Conservation (phyloP, 2,113 vertebrate species). For the Zeus faber region DNA sequence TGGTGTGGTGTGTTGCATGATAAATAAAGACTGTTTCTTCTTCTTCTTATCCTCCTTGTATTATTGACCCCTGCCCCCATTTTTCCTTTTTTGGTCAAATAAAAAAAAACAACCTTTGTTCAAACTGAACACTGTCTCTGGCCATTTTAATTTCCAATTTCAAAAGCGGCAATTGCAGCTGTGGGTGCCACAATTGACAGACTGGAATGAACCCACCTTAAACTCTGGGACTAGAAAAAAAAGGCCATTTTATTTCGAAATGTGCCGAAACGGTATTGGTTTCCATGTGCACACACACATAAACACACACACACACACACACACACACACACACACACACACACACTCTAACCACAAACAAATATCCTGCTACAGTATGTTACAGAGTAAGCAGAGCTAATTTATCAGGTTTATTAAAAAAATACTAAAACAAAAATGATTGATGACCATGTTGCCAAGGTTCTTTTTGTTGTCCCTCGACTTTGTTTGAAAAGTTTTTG, state of each 20-base stretch:
- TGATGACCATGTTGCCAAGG: conserved; percentile 9
- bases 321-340: not conserved
- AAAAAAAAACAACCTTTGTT: no score
- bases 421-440: conserved; percentile 10
- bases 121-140: no score
- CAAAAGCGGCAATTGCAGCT: no score
- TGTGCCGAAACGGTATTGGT: conserved; percentile 35
- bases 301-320: not conserved
- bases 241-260: conserved; percentile 44
- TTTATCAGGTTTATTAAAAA: conserved; percentile 23
- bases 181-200: not conserved
- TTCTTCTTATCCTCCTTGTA: no score
- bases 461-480: conserved; percentile 2
- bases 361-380: conserved; percentile 25
- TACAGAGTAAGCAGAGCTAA: conserved; percentile 17
- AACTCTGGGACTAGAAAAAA: conserved; percentile 45
- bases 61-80: no score
- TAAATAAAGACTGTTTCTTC: no score
- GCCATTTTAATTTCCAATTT: no score
- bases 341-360: conserved; percentile 1
- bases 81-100: no score
- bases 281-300: conserved; percentile 4
- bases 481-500: conserved; percentile 26
- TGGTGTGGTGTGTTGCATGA: no score
- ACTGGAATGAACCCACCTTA: conserved; percentile 11